phyloP scores from a whole-genome alignment of 2,113 vertebrate genomes.

The Lagopus muta region DNA sequence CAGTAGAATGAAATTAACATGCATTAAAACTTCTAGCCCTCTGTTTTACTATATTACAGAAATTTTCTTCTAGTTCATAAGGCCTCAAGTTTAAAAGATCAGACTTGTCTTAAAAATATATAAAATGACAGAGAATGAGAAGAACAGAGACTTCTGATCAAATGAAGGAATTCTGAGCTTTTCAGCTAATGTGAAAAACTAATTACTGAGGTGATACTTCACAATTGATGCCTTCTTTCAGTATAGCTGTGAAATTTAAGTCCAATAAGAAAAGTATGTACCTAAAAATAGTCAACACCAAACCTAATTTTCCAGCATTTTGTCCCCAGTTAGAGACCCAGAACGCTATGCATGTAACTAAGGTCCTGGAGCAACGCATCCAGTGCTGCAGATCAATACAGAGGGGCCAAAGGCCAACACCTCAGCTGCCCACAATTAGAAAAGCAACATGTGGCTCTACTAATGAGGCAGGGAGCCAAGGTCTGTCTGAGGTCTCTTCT shows the following conservation, averaged over 20 bases:
- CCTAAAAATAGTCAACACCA: constrained; percentile 52
- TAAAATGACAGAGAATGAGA: constrained; percentile 31
- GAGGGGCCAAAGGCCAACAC: not conserved
- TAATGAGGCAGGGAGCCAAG: not conserved
- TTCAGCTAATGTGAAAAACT: constrained; percentile 50
- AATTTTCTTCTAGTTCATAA: constrained; percentile 23
- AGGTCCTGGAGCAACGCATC: not conserved
- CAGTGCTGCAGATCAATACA: not conserved
- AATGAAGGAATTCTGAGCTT: constrained; percentile 22
- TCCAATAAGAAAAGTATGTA: constrained; percentile 50
- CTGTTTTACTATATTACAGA: not conserved
- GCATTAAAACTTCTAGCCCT: not conserved
- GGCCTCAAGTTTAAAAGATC: constrained; percentile 32
- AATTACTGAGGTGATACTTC: constrained; percentile 43
- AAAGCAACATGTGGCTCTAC: not conserved
- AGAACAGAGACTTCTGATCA: constrained; percentile 18
- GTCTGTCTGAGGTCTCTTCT: not conserved
- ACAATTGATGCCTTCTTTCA: constrained; percentile 56
- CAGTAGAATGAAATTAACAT: not conserved
- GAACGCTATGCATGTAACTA: not conserved
- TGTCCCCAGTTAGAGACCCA: not conserved
- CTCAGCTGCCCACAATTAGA: not conserved
- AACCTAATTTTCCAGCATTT: constrained; percentile 10
- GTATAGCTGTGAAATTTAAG: constrained; percentile 33
- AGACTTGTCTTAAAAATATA: constrained; percentile 23